Evolutionary conservation across 1,140 invertebrate genomes (phyloP).

Genomic region (Lucilia cuprina): DNA sequence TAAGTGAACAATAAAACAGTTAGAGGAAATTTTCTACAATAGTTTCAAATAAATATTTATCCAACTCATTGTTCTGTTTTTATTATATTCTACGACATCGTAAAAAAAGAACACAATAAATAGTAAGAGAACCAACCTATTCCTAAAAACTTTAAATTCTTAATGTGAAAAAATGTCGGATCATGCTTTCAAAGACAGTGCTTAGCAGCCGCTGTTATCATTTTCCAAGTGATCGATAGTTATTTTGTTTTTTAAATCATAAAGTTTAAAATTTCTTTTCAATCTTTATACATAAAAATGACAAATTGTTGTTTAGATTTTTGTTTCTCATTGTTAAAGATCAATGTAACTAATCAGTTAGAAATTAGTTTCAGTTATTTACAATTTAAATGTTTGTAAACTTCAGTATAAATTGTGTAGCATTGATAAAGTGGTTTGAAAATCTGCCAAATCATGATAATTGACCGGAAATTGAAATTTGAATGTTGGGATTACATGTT

Average conservation of each 20-base stretch:
- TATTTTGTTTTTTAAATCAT: background rate
- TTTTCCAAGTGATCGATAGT: background rate
- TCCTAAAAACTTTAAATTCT: background rate
- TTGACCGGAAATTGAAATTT: conserved; percentile 1
- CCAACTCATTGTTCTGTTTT: background rate
- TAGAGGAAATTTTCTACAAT: background rate
- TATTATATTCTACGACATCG: too few species aligned
- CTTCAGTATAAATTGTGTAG: background rate
- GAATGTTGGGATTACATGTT: background rate
- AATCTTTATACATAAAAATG: background rate
- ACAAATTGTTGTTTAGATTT: background rate
- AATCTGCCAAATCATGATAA: conserved; percentile 2
- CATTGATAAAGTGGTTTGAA: background rate
- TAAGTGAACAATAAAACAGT: background rate
- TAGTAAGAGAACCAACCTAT: too few species aligned
- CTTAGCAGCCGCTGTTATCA: background rate
- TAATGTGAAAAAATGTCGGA: background rate
- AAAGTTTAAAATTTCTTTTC: background rate
- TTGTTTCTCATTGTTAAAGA: background rate
- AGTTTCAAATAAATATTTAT: background rate
- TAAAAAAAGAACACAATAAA: too few species aligned
- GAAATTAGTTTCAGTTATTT: background rate
- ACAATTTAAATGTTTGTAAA: background rate
- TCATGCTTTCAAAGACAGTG: background rate
- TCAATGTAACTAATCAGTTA: background rate